Conservation (phyloP, 30 jellyfish, hydroid and myxozoan species). For the Hydractinia echinata region DNA sequence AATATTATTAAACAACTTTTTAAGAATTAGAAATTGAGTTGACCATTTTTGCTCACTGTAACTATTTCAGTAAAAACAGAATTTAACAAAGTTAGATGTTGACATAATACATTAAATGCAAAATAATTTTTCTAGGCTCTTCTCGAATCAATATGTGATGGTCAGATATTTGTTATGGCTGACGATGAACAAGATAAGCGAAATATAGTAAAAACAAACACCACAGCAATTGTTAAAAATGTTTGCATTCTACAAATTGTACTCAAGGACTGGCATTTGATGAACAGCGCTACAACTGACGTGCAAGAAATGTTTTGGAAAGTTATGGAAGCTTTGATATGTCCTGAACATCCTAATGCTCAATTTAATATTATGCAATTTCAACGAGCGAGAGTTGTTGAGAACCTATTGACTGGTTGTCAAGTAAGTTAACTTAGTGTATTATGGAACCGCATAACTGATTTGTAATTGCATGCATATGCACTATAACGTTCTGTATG, state of each 20-base stretch:
- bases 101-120: too few species aligned
- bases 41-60: too few species aligned
- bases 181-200: slow-evolving; percentile 41
- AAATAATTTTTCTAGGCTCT: slow-evolving; percentile 36
- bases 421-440: slow-evolving; percentile 44
- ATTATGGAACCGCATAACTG: too few species aligned
- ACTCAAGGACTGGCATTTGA: slow-evolving; percentile 67
- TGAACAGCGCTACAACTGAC: slow-evolving; percentile 54
- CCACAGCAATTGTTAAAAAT: slow-evolving; percentile 87
- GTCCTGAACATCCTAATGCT: slow-evolving; percentile 62
- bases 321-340: slow-evolving; percentile 61
- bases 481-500: too few species aligned
- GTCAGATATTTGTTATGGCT: slow-evolving; percentile 47
- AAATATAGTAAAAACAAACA: slow-evolving; percentile 25
- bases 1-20: too few species aligned
- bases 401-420: slow-evolving; percentile 64
- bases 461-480: not conserved
- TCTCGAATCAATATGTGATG: slow-evolving; percentile 69
- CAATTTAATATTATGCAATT: slow-evolving; percentile 71
- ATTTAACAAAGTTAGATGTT: too few species aligned
- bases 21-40: too few species aligned
- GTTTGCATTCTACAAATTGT: slow-evolving; percentile 71
- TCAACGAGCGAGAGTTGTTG: slow-evolving; percentile 91
- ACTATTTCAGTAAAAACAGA: too few species aligned
- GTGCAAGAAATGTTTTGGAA: slow-evolving; percentile 75